phyloP scores from a whole-genome alignment of 2,888 invertebrate genomes.

The Crepidodera aurea region DNA sequence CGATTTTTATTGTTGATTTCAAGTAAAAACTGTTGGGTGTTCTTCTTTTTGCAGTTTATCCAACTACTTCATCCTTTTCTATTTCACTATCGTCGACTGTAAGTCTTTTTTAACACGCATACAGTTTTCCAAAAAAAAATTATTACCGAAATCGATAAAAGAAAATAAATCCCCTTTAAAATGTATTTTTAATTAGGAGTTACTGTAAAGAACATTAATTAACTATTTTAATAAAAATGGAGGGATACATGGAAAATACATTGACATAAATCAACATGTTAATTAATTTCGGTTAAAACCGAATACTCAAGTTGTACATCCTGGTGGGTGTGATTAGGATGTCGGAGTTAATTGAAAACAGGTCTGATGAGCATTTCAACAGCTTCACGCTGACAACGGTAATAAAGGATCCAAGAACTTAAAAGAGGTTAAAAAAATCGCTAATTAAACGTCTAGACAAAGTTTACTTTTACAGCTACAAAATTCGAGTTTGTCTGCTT shows the following conservation, averaged over 20 bases:
- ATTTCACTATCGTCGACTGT: too few relatives aligned
- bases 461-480: neutral
- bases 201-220: too few relatives aligned
- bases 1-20: too few relatives aligned
- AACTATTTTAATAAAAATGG: neutral
- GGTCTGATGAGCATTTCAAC: slow-evolving; percentile 9
- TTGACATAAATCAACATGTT: slow-evolving; percentile 4
- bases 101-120: too few relatives aligned
- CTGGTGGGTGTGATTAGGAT: slow-evolving; percentile 8
- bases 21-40: too few relatives aligned
- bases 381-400: neutral
- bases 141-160: too few relatives aligned
- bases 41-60: too few relatives aligned
- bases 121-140: too few relatives aligned
- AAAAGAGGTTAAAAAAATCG: neutral
- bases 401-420: neutral
- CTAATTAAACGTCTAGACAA: slow-evolving; percentile 10
- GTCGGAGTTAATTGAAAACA: slow-evolving; percentile 23
- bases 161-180: too few relatives aligned
- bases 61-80: too few relatives aligned
- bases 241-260: neutral
- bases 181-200: too few relatives aligned
- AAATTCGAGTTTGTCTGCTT: too few relatives aligned
- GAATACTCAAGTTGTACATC: neutral
- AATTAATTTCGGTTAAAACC: neutral